Evolutionary conservation across 2,888 invertebrate genomes (phyloP), one percentile per base, ranked within the genome.

Genomic region (Diarsia brunnea): DNA sequence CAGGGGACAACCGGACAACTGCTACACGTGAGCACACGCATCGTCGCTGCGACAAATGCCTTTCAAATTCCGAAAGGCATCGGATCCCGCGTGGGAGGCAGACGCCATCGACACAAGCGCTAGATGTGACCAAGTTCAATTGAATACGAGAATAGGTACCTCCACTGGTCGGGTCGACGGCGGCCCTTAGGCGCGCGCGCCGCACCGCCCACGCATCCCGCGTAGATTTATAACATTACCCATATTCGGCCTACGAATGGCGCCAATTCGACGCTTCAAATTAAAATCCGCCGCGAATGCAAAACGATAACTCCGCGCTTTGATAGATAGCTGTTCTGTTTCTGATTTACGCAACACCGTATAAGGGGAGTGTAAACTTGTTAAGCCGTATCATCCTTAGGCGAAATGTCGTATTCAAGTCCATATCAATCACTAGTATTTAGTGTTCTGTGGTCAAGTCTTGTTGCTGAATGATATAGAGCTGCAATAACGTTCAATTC

Each of bases 211-310:
- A 94, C 94, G 89, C 93, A 69, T 79, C 82, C 69, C 88, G 78
- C 88, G 87, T 92, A 95, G 95, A 96, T 96, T 96, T 96, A 96
- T 95, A 95, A 95, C 96, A 95, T 95, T 95, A 95, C 93, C 96
- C 95, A 95, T 95, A 96, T 96, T 95, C 95, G 95, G 94, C 90
- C 94, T 92, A 94, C 93, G 95, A 94, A 92, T 91, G 96, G 96
- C 96, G 96, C 96, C 96, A 95, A 95, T 94, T 95, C 95, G 94
- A 95, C 95, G 95, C 89, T 93, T 95, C 94, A 95, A 96, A 95
- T 96, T 95, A 96, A 96, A 95, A 95, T 92, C 91, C 90, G 88
- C 93, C 90, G 91, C 92, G 90, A 93, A 92, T 94, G 95, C 95
- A 93, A 96, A 95, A 95, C 94, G 93, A 93, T 93, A 91, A 92